Evolutionary conservation across 2,888 invertebrate species (phyloP), one percentile per base, ranked within the genome.

Genomic region (Nezara viridula): DNA sequence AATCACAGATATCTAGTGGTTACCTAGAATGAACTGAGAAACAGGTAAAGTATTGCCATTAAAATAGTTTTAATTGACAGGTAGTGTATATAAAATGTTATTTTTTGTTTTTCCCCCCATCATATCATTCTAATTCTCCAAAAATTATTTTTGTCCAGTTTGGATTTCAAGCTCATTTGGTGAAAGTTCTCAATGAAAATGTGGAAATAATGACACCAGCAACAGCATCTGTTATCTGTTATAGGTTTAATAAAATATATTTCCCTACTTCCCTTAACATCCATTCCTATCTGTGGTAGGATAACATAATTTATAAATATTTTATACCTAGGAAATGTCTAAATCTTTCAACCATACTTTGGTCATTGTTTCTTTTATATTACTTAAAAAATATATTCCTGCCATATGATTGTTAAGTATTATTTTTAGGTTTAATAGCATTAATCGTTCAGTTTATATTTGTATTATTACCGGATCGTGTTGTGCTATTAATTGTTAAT

Each of bases 91-190:
- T n/a, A n/a, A n/a, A n/a, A n/a, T n/a, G n/a, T n/a, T n/a, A n/a
- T n/a, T n/a, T n/a, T n/a, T n/a, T n/a, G n/a, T n/a, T n/a, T n/a
- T n/a, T n/a, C n/a, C n/a, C n/a, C n/a, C n/a, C n/a, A n/a, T 21
- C 1, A 19, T 7, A 37, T 37, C 1, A 0, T 37, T 73, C 37
- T 73, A 73, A 32, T 73, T 73, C 5, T 19, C 19, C 1, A 73
- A 32, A 73, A 81, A 44, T 14, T 81, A n/a, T 47, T 81, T 81
- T 81, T 81, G 21, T 47, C 44, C 14, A 81, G 81, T 81, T 24
- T 81, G 81, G 81, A 81, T 81, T 81, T 44, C 81, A 44, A 44
- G n/a, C n/a, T 81, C 81, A 40, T 81, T 81, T 81, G 81, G 81
- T 47, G 81, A 81, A 81, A 5, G n/a, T n/a, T 44, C 81, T 24